Evolutionary conservation across 2,797 vertebrate genomes (phyloP).

Genomic region (Vultur gryphus): DNA sequence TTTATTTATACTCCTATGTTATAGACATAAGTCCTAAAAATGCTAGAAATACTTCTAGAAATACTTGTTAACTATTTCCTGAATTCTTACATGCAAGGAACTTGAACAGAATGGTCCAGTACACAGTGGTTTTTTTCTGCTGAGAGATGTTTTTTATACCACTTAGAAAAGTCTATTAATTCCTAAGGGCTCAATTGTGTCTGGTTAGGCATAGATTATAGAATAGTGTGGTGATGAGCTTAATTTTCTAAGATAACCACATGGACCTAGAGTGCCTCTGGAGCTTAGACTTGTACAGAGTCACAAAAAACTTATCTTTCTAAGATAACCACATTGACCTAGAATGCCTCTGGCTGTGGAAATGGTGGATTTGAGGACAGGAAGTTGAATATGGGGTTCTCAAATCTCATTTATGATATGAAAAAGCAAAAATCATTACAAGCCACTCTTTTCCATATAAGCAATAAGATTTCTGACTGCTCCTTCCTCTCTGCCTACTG

Average conservation of each 20-base stretch:
- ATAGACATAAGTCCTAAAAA: not conserved
- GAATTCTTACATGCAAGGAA: not conserved
- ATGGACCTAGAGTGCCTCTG: not conserved
- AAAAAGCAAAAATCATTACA: not conserved
- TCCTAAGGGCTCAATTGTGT: conserved; percentile 1
- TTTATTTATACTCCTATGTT: not conserved
- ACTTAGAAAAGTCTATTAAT: not conserved
- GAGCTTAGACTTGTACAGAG: not conserved
- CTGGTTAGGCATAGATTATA: conserved; percentile 13
- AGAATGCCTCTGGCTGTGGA: not conserved
- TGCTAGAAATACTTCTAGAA: not conserved
- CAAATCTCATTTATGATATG: not conserved
- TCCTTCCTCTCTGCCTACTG: not conserved
- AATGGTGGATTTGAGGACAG: not conserved
- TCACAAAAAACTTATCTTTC: not conserved
- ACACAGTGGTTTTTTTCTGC: not conserved
- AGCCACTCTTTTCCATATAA: not conserved
- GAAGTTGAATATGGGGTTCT: not conserved
- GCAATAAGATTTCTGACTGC: not conserved
- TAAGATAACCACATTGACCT: conserved; percentile 31
- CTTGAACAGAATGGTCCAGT: not conserved
- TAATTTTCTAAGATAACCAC: conserved; percentile 37
- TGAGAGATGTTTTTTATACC: not conserved
- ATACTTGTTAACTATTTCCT: not conserved
- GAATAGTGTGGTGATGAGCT: not conserved